Base-by-base conservation (phyloP, 2,113 vertebrate genomes). In the Aspidoscelis tigris region DNA sequence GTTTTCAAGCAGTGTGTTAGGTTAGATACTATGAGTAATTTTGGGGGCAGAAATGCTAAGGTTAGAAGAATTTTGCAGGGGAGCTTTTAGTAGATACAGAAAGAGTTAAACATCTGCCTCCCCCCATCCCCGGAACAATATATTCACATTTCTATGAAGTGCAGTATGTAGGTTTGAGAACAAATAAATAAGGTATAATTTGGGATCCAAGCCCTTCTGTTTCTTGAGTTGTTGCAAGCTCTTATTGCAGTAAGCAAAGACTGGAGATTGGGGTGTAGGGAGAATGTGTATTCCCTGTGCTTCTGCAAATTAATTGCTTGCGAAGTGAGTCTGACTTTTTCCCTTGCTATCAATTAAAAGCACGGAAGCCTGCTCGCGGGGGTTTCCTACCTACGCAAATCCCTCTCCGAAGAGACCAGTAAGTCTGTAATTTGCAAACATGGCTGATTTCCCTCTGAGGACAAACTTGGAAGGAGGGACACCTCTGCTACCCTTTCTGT, bases 301-400 rank as follows among this genome's bases (percentile, higher is more conserved):
- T 74, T 47, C 41, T 43, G 20, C 76, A 87, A 73, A 83, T 83
- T 87, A 83, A 87, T 74, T 83, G 76, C 44, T 79, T 12, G 24
- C 47, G 55, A 66, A 14, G n/a, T 12, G 10, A 53, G 58, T n/a
- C 53, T 7, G 58, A 26, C 43, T 53, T 84, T 84, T 47, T 39
- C 85, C 80, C 47, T 58, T 58, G 85, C 58, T 83, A 24, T 78
- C 80, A 87, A 87, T 87, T 83, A 87, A 83, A 78, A 53, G 58
- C 39, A 58, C 69, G 66, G 68, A 33, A 86, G 58, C n/a, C 44
- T 78, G 43, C 74, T 81, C 43, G 58, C 78, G 44, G 58, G 69
- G 80, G 85, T 71, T 85, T 80, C 77, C 77, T 80, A 80, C 58
- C 80, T 79, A 78, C 80, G 70, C 24, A 79, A 33, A 74, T 87